These are phyloP conservation scores for Eublepharis macularius DNA, from an alignment of 2,113 vertebrate genomes.

Conservation along the genomic window DNA sequence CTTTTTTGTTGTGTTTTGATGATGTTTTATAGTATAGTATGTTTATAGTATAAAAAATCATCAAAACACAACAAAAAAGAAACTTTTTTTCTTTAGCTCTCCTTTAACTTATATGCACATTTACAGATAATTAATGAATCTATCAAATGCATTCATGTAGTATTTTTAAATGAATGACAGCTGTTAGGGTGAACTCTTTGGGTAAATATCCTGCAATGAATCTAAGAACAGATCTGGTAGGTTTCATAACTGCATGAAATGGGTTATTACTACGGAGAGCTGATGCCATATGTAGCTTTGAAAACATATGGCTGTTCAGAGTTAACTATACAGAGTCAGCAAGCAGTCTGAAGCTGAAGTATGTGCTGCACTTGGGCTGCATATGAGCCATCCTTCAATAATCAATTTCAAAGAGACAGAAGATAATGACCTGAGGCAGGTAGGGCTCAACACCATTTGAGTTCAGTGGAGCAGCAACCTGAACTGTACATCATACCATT, in stretches of 20 bases:
- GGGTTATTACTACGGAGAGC: background rate
- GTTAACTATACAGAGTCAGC: background rate
- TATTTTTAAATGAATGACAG: background rate
- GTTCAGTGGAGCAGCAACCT: conserved; percentile 12
- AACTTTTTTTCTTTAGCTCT: no score
- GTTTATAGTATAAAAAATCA: no score
- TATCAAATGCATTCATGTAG: no score
- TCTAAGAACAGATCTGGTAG: background rate
- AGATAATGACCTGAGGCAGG: conserved; percentile 24
- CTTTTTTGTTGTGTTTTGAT: no score
- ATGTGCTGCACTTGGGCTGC: background rate
- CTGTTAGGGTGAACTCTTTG: background rate
- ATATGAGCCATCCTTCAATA: conserved; percentile 8
- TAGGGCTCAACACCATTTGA: conserved; percentile 10
- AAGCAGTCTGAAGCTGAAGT: background rate
- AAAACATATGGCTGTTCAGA: background rate
- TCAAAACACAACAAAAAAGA: no score
- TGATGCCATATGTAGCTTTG: background rate
- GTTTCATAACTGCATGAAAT: conserved; percentile 18
- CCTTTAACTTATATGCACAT: no score
- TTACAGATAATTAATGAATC: no score
- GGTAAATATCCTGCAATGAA: background rate
- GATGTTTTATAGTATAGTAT: no score
- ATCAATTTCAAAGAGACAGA: conserved; percentile 13
- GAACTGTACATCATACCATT: background rate